A percentile compares a stretch with the other conserved stretches of the same genome.
These are phyloP conservation scores for Chrysolina oricalcia DNA, from an alignment of 2,888 invertebrate species.

Conservation along the genomic window DNA sequence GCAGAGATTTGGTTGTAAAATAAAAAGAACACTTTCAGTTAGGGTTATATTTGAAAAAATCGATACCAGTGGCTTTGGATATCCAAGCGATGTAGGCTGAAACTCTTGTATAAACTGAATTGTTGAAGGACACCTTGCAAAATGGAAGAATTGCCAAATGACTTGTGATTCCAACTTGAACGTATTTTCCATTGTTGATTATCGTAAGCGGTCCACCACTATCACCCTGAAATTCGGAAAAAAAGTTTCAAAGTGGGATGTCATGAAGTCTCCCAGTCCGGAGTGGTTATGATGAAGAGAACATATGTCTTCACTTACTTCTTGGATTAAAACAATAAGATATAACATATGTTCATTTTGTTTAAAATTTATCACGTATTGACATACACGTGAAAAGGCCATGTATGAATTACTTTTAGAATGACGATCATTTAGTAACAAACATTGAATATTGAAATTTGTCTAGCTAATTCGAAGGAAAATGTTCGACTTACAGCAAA, in stretches of 20 bases:
- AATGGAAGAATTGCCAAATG: constrained; percentile 67
- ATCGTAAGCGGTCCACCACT: constrained; percentile 69
- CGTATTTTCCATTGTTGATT: constrained; percentile 59
- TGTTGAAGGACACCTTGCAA: constrained; percentile 67
- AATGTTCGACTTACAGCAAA: too few relatives aligned
- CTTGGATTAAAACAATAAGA: background rate
- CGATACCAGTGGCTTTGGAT: constrained; percentile 64
- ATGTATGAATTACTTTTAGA: too few relatives aligned
- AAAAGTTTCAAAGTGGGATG: background rate
- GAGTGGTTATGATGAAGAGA: background rate
- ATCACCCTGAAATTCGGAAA: constrained; percentile 65
- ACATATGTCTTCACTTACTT: background rate
- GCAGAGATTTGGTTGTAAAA: too few relatives aligned
- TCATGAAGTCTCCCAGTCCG: background rate
- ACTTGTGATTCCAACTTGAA: constrained; percentile 69
- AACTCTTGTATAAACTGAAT: constrained; percentile 68
- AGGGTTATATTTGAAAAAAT: constrained; percentile 63
- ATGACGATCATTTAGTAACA: too few relatives aligned
- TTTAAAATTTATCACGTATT: too few relatives aligned
- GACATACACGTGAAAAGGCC: too few relatives aligned
- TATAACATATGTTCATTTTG: too few relatives aligned
- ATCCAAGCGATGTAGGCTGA: constrained; percentile 68
- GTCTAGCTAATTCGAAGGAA: too few relatives aligned
- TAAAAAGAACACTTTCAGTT: constrained; percentile 18
- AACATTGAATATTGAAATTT: too few relatives aligned